These are phyloP conservation scores for Psococerastis gibbosa DNA, from an alignment of 2,888 invertebrate genomes.

Conservation along the genomic window DNA sequence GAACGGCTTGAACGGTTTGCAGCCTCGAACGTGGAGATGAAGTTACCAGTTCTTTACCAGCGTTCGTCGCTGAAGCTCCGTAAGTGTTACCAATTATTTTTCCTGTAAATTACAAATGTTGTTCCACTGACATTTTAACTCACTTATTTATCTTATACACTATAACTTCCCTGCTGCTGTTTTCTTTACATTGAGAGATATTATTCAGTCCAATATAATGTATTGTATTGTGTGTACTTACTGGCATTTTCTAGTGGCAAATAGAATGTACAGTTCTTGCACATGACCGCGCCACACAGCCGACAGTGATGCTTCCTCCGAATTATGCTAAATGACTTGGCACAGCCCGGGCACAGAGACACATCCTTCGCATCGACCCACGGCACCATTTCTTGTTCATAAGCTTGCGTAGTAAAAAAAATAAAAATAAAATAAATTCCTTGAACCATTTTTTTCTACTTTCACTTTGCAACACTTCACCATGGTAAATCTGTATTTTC, in stretches of 20 bases:
- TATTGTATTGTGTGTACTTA: no score
- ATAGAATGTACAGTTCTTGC: constrained; percentile 78
- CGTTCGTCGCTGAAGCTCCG: no score
- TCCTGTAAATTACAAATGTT: no score
- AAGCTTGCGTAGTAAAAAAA: constrained; percentile 29
- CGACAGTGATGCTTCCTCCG: constrained; percentile 91
- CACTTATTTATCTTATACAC: no score
- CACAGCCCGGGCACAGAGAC: constrained; percentile 78
- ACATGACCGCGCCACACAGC: constrained; percentile 84
- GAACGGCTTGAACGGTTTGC: no score
- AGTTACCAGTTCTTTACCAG: constrained; percentile 21
- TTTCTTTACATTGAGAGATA: no score
- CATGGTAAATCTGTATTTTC: background rate
- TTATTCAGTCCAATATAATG: no score
- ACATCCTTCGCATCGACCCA: constrained; percentile 90
- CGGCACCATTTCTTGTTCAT: constrained; percentile 52
- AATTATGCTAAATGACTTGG: constrained; percentile 68
- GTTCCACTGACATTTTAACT: no score
- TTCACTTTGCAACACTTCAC: no score
- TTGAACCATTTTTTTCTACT: no score
- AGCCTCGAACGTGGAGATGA: constrained; percentile 33
- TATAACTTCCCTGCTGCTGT: no score
- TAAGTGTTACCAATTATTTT: no score
- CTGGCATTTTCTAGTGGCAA: constrained; percentile 59
- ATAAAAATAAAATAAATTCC: constrained; percentile 1